A percentile compares a stretch with the other conserved stretches of the same genome.
Conservation (phyloP, 2,888 invertebrate species). For the Mystacides longicornis region DNA sequence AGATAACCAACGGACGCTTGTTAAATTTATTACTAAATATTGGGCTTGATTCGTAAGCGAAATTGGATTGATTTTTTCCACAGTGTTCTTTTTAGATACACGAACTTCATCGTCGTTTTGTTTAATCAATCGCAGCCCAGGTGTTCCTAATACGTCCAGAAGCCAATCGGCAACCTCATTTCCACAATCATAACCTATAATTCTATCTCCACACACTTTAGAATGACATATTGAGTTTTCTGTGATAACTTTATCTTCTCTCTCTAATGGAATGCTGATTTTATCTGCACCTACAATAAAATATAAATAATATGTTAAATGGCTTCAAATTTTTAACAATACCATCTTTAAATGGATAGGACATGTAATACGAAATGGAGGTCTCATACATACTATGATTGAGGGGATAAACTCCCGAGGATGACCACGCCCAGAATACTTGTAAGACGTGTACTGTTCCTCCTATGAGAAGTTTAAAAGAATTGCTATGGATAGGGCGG, state of each 20-base stretch:
- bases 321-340: too few species aligned
- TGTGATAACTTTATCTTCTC: conserved; percentile 27
- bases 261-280: conserved; percentile 49
- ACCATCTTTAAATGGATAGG: too few species aligned
- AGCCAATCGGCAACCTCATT: conserved; percentile 76
- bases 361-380: too few species aligned
- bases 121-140: conserved; percentile 61
- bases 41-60: conserved; percentile 80
- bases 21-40: conserved; percentile 70
- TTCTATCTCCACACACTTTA: conserved; percentile 78
- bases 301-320: neutral
- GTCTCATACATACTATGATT: too few species aligned
- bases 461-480: too few species aligned
- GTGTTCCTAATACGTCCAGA: conserved; percentile 57
- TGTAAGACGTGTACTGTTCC: too few species aligned
- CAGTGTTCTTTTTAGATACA: conserved; percentile 32
- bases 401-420: too few species aligned
- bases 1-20: conserved; percentile 67
- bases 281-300: conserved; percentile 41
- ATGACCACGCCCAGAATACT: too few species aligned
- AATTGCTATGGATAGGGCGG: too few species aligned
- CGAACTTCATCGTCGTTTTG: conserved; percentile 46
- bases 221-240: conserved; percentile 57
- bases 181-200: conserved; percentile 80
- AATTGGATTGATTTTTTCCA: conserved; percentile 31